Evolutionary conservation across 2,113 vertebrate species (phyloP).

Genomic region (Axis porcinus): DNA sequence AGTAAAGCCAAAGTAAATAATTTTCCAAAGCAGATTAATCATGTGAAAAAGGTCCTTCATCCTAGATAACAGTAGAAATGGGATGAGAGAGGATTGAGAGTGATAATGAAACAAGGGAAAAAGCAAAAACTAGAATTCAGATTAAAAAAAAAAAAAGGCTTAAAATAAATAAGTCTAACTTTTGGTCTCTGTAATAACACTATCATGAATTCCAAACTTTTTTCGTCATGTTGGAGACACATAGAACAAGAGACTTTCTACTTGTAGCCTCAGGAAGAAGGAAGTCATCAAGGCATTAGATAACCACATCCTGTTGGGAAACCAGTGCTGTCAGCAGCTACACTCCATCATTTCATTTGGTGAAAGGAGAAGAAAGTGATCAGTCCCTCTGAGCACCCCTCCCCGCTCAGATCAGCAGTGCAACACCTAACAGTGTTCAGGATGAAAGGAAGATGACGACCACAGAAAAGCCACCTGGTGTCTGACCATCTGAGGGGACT

Average conservation of each 20-base stretch:
- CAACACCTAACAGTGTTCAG: neutral
- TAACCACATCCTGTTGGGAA: neutral
- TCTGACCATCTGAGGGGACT: neutral
- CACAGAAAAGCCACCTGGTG: neutral
- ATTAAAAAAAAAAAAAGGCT: neutral
- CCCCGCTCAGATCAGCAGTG: too few species aligned
- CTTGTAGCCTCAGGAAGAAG: neutral
- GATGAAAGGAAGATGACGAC: neutral
- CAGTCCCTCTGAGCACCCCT: neutral
- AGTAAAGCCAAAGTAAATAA: neutral
- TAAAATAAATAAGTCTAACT: neutral
- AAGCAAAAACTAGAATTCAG: neutral
- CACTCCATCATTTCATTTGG: neutral
- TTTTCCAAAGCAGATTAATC: neutral
- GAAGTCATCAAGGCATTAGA: neutral
- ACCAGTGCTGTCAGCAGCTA: neutral
- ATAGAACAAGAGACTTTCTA: neutral
- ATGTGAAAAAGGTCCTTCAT: neutral
- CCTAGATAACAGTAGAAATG: neutral
- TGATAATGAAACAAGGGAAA: neutral
- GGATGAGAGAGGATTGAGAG: neutral
- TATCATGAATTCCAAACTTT: neutral
- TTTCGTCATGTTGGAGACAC: neutral
- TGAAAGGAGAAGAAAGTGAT: neutral
- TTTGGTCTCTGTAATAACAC: neutral